A percentile compares a stretch with the other conserved stretches of the same genome.
Conservation (phyloP, 37 sponge, comb jelly and placozoan species). For the Ephydatia muelleri region DNA sequence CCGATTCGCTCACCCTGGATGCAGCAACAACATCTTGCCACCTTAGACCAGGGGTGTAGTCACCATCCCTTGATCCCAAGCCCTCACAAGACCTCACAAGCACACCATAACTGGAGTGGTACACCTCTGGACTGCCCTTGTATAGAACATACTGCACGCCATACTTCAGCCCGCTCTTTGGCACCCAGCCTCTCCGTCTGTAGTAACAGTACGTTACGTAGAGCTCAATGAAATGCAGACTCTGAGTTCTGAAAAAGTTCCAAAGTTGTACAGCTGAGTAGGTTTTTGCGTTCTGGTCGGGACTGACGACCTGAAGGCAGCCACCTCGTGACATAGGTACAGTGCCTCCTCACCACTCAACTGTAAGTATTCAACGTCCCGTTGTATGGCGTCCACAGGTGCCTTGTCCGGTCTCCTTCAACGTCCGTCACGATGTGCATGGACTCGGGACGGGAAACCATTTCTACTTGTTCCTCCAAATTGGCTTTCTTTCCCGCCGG, state of each 20-base stretch:
- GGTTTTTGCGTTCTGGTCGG: background rate
- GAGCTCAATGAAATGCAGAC: slow-evolving; percentile 18
- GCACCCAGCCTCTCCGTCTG: slow-evolving; percentile 75
- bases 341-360: slow-evolving; percentile 66
- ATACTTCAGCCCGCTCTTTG: slow-evolving; percentile 75
- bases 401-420: background rate
- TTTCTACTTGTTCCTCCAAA: background rate
- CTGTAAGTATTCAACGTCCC: slow-evolving; percentile 25
- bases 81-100: slow-evolving; percentile 21
- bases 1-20: slow-evolving; percentile 51
- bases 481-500: background rate
- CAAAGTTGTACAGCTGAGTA: slow-evolving; percentile 49
- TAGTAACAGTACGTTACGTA: slow-evolving; percentile 73
- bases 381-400: background rate
- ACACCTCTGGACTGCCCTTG: slow-evolving; percentile 67
- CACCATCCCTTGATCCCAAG: background rate
- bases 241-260: slow-evolving; percentile 23
- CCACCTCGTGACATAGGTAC: slow-evolving; percentile 39
- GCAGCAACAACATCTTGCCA: slow-evolving; percentile 58
- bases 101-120: slow-evolving; percentile 87
- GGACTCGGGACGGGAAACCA: background rate
- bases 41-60: background rate
- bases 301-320: background rate
- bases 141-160: slow-evolving; percentile 92
- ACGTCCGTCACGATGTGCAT: background rate